Percentiles rank a stretch among this genome's conserved stretches.
phyloP scores from a whole-genome alignment of 92 coral and sea anemone species.

The Pocillopora meandrina region DNA sequence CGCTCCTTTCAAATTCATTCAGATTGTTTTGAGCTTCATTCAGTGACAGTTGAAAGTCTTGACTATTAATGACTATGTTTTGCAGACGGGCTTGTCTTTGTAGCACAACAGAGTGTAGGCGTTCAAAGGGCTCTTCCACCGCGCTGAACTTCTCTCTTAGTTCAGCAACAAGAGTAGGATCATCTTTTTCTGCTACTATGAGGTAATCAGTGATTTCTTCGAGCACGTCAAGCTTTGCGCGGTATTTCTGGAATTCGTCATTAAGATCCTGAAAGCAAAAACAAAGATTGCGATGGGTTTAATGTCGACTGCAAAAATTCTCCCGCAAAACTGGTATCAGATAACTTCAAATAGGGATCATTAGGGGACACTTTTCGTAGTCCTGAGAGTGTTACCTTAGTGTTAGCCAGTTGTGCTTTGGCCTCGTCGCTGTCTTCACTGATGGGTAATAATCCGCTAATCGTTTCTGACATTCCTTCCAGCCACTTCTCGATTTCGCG shows the following conservation, averaged over 20 bases:
- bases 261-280: slow-evolving; percentile 62
- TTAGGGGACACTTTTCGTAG: too few species aligned
- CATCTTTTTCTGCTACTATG: slow-evolving; percentile 70
- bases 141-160: slow-evolving; percentile 68
- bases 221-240: slow-evolving; percentile 79
- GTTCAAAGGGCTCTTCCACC: slow-evolving; percentile 77
- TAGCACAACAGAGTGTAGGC: slow-evolving; percentile 74
- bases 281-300: neutral
- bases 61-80: slow-evolving; percentile 77
- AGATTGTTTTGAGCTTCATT: slow-evolving; percentile 74
- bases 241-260: slow-evolving; percentile 81
- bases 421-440: slow-evolving; percentile 89
- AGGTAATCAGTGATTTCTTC: slow-evolving; percentile 73
- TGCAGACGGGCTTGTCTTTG: slow-evolving; percentile 84
- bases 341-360: too few species aligned
- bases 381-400: slow-evolving; percentile 56
- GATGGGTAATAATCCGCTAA: slow-evolving; percentile 71
- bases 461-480: slow-evolving; percentile 61
- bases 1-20: slow-evolving; percentile 72
- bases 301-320: neutral
- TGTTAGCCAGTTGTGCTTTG: slow-evolving; percentile 66
- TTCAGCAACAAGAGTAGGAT: slow-evolving; percentile 85
- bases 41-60: slow-evolving; percentile 78
- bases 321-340: too few species aligned
- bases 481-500: slow-evolving; percentile 80